These are phyloP conservation scores for Isaurus tuberculatus DNA, from an alignment of 92 coral and sea anemone genomes.

Conservation along the genomic window DNA sequence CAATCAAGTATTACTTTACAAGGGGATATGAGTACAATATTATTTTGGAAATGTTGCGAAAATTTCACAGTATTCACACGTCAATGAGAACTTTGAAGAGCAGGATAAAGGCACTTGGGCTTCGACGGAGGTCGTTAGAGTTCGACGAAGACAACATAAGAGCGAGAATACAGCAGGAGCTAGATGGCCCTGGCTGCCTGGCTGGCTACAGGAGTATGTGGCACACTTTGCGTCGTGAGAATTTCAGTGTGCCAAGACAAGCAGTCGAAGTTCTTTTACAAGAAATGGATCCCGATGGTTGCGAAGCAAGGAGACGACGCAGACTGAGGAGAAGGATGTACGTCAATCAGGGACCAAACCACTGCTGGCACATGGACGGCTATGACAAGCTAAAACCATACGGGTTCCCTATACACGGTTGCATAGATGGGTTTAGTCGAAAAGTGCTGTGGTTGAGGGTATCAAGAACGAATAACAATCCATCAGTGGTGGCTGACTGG, in stretches of 20 bases:
- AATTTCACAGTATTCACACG: not conserved
- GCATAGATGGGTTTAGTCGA: conserved; percentile 17
- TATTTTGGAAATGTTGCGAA: too few relatives aligned
- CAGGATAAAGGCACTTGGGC: conserved; percentile 55
- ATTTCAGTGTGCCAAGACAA: conserved; percentile 61
- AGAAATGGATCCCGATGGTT: conserved; percentile 67
- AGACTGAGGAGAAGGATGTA: conserved; percentile 47
- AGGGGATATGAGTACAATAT: too few relatives aligned
- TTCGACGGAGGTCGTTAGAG: conserved; percentile 45
- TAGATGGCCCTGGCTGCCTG: conserved; percentile 65
- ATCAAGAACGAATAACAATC: conserved; percentile 50
- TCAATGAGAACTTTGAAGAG: conserved; percentile 52
- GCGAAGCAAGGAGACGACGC: conserved; percentile 44
- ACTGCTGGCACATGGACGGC: conserved; percentile 14
- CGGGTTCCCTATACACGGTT: conserved; percentile 39
- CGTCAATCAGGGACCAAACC: conserved; percentile 47
- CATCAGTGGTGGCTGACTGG: conserved; percentile 29
- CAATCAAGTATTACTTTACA: too few relatives aligned
- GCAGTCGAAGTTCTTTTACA: conserved; percentile 45
- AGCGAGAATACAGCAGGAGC: conserved; percentile 62
- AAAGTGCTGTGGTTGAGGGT: conserved; percentile 54
- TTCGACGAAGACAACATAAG: conserved; percentile 50
- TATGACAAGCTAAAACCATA: conserved; percentile 16
- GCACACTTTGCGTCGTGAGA: conserved; percentile 67
- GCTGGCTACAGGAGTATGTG: conserved; percentile 64